A percentile compares a stretch with the other conserved stretches of the same genome.
Conservation (phyloP, 2,888 invertebrate species). For the Drosophila pseudotalamancana region DNA sequence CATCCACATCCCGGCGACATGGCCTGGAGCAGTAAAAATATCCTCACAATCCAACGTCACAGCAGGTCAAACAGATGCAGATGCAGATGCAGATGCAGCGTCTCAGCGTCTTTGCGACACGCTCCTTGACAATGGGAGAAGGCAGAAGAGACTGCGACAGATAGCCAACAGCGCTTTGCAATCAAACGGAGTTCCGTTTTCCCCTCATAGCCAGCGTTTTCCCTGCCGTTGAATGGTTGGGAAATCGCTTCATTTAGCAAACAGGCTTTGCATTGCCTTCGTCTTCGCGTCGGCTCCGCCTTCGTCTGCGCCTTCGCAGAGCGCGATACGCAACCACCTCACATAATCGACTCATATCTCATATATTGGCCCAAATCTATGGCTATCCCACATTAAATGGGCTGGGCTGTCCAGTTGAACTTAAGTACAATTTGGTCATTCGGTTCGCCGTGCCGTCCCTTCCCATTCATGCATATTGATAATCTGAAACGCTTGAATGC, state of each 20-base stretch:
- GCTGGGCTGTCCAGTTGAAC: constrained; percentile 43
- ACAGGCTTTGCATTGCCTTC: neutral
- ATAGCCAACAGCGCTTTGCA: constrained; percentile 36
- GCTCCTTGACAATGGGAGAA: constrained; percentile 35
- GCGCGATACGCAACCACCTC: constrained; percentile 1
- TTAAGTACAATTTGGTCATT: constrained; percentile 65
- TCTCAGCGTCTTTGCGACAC: constrained; percentile 16
- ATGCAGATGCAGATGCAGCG: constrained; percentile 7
- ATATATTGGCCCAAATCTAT: constrained; percentile 5
- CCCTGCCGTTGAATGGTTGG: constrained; percentile 40
- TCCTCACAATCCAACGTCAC: constrained; percentile 44
- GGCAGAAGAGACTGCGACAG: constrained; percentile 6
- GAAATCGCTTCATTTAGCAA: constrained; percentile 56
- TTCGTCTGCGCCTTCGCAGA: neutral
- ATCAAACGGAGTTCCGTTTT: constrained; percentile 46
- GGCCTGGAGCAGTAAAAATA: constrained; percentile 34
- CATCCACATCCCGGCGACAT: constrained; percentile 35
- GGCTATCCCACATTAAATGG: constrained; percentile 31
- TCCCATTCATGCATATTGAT: constrained; percentile 71
- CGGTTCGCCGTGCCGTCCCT: constrained; percentile 11
- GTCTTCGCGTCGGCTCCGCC: neutral
- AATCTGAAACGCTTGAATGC: constrained; percentile 80
- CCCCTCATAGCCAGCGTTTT: neutral
- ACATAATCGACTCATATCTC: constrained; percentile 32
- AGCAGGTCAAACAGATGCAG: constrained; percentile 26